Evolutionary conservation across 2,113 vertebrate genomes (phyloP).

Genomic region (Nyctibius bracteatus): DNA sequence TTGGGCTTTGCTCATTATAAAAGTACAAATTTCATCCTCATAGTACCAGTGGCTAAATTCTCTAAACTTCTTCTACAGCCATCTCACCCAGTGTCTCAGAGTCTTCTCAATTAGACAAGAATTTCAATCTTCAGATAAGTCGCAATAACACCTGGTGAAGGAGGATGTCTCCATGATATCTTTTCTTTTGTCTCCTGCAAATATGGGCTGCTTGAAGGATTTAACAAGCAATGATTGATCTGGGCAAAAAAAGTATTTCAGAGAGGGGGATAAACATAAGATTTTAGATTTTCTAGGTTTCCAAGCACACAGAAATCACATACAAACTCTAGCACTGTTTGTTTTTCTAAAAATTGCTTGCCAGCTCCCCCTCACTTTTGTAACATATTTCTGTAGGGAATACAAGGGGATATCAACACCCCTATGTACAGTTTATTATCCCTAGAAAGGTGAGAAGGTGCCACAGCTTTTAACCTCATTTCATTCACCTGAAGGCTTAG

Average conservation of each 20-base stretch:
- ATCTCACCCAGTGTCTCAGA: neutral
- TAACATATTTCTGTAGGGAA: neutral
- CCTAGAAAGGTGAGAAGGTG: neutral
- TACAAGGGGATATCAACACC: neutral
- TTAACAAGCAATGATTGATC: neutral
- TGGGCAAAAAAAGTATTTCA: neutral
- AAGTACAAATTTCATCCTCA: neutral
- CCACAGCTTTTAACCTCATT: neutral
- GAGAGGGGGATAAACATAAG: neutral
- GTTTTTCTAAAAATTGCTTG: neutral
- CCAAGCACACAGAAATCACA: neutral
- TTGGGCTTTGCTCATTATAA: neutral
- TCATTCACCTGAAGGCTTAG: neutral
- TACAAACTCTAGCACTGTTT: neutral
- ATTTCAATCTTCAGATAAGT: neutral
- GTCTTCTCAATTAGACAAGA: neutral
- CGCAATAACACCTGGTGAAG: neutral
- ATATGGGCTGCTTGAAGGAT: neutral
- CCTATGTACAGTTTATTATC: neutral
- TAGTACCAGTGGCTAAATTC: neutral
- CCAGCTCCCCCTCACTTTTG: neutral
- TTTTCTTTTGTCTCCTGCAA: neutral
- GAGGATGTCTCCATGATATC: too few species aligned
- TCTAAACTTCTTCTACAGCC: neutral
- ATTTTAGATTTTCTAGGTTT: neutral